Percentiles rank a stretch among this genome's conserved stretches.
phyloP scores from a whole-genome alignment of 2,113 vertebrate species.

The Dromas ardeola region DNA sequence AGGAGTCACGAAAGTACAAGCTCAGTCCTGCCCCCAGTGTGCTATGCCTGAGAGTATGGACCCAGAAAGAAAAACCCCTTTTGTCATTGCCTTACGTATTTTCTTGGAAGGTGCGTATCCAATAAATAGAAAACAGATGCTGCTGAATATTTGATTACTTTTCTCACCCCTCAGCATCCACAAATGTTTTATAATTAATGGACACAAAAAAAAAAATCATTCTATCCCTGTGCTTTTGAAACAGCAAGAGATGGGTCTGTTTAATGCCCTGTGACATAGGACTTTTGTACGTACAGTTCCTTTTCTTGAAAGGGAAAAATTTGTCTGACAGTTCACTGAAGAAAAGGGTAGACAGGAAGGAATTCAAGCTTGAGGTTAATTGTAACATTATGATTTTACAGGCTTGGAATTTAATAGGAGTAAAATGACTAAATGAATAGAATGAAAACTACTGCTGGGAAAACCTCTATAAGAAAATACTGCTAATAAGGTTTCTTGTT shows the following conservation, averaged over 20 bases:
- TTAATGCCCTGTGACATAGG: neutral
- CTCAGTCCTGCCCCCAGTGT: neutral
- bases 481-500: neutral
- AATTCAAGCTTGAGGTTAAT: neutral
- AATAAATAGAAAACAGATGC: slow-evolving; percentile 54
- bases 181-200: slow-evolving; percentile 63
- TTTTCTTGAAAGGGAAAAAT: neutral
- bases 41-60: neutral
- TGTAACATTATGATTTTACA: neutral
- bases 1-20: neutral
- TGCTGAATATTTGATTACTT: slow-evolving; percentile 57
- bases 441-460: neutral
- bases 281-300: neutral
- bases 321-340: neutral
- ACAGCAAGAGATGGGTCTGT: neutral
- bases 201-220: neutral
- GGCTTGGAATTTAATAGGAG: neutral
- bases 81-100: neutral
- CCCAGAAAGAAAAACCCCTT: rapidly evolving
- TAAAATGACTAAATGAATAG: neutral
- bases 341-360: neutral
- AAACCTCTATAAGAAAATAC: neutral
- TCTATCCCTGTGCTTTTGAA: neutral
- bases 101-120: neutral
- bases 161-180: slow-evolving; percentile 31